A percentile compares a stretch with the other conserved stretches of the same genome.
phyloP scores from a whole-genome alignment of 2,888 invertebrate genomes.

The Seladonia tumulorum region DNA sequence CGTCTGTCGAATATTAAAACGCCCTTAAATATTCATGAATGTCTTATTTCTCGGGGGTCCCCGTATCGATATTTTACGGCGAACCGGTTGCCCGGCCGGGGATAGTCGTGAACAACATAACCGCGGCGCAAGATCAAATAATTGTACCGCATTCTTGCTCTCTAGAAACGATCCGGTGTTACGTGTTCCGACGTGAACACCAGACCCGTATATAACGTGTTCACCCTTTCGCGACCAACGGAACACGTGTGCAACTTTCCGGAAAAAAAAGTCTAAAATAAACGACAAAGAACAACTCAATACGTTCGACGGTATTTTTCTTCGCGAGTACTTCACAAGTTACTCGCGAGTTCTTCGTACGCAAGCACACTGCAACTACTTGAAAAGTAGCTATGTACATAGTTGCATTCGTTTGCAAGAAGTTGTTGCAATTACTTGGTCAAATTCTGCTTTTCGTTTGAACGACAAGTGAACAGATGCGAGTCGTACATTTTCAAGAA shows the following conservation, averaged over 20 bases:
- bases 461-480: no score
- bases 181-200: slow-evolving; percentile 20
- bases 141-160: slow-evolving; percentile 45
- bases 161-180: slow-evolving; percentile 12
- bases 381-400: no score
- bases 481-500: background rate
- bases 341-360: no score
- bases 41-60: slow-evolving; percentile 49
- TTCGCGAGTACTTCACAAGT: no score
- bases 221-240: background rate
- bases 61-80: slow-evolving; percentile 47
- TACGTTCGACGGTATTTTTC: background rate
- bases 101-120: slow-evolving; percentile 32
- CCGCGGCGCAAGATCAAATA: slow-evolving; percentile 47
- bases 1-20: slow-evolving; percentile 60
- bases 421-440: background rate
- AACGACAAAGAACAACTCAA: background rate
- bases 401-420: no score
- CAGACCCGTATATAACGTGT: background rate
- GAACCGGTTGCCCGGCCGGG: slow-evolving; percentile 42
- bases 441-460: background rate
- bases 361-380: no score
- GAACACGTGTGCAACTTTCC: background rate
- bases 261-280: background rate
- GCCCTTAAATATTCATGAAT: slow-evolving; percentile 60